Evolutionary conservation across 2,888 invertebrate species (phyloP).

Genomic region (Leucozona laternaria): DNA sequence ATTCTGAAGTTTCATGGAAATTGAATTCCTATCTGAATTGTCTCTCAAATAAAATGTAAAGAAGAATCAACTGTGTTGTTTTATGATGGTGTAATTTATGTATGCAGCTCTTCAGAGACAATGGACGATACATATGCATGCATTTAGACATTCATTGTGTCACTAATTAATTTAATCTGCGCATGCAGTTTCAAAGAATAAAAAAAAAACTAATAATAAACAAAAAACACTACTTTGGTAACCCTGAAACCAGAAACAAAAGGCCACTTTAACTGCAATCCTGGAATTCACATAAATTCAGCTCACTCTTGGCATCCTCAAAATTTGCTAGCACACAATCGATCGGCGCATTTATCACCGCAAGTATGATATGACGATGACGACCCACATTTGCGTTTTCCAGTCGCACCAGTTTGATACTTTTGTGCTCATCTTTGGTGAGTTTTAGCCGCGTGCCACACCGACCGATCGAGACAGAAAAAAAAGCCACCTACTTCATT

Average conservation of each 20-base stretch:
- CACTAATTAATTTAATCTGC: too few relatives aligned
- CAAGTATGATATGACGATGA: neutral
- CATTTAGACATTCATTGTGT: too few relatives aligned
- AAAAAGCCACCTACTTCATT: neutral
- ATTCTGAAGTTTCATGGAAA: neutral
- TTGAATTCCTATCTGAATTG: neutral
- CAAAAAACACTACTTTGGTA: neutral
- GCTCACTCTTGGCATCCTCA: neutral
- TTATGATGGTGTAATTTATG: too few relatives aligned
- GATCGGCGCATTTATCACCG: constrained; percentile 7
- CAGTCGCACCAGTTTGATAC: constrained; percentile 15
- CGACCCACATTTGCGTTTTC: constrained; percentile 34
- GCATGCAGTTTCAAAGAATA: too few relatives aligned
- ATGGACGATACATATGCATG: too few relatives aligned
- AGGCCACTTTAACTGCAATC: constrained; percentile 6
- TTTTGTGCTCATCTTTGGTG: constrained; percentile 20
- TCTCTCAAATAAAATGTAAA: neutral
- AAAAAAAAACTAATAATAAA: too few relatives aligned
- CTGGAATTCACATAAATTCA: constrained; percentile 3
- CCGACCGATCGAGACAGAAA: neutral
- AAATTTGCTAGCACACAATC: constrained; percentile 1
- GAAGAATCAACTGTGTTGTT: too few relatives aligned
- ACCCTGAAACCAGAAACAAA: neutral
- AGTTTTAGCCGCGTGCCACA: neutral
- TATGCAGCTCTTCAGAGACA: too few relatives aligned